phyloP scores from a whole-genome alignment of 2,113 vertebrate genomes.

The Tichodroma muraria region DNA sequence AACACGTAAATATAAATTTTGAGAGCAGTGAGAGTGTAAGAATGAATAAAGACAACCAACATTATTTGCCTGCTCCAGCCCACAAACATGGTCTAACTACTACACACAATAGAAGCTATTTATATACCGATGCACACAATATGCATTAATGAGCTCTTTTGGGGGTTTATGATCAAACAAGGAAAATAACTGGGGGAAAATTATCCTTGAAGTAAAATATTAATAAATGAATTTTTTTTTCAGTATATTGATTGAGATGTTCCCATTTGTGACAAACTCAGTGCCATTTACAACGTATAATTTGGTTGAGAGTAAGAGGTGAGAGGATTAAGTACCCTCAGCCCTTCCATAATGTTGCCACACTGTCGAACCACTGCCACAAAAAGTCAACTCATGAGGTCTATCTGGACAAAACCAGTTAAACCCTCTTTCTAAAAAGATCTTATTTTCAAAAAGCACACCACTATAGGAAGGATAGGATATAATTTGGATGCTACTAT shows the following conservation, averaged over 20 bases:
- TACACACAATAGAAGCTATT: background rate
- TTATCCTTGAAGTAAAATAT: background rate
- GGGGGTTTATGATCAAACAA: slow-evolving; percentile 2
- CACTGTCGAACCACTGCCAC: background rate
- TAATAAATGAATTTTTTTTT: background rate
- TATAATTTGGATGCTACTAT: background rate
- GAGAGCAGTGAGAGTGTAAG: background rate
- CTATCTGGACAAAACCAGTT: background rate
- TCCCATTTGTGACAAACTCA: background rate
- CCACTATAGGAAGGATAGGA: background rate
- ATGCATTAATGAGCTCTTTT: background rate
- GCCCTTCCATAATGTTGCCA: background rate
- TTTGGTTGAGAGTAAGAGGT: background rate
- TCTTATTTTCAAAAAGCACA: background rate
- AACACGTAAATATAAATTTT: background rate
- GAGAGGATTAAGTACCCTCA: background rate
- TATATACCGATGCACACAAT: background rate
- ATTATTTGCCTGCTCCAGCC: background rate
- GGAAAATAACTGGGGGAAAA: background rate
- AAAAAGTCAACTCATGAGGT: background rate
- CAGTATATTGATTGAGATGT: background rate
- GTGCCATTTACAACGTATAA: background rate
- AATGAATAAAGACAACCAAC: background rate
- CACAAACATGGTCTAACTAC: background rate
- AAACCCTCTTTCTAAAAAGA: background rate